A percentile compares a stretch with the other conserved stretches of the same genome.
Conservation (phyloP, 1,140 invertebrate genomes). For the Drosophila nannoptera region DNA sequence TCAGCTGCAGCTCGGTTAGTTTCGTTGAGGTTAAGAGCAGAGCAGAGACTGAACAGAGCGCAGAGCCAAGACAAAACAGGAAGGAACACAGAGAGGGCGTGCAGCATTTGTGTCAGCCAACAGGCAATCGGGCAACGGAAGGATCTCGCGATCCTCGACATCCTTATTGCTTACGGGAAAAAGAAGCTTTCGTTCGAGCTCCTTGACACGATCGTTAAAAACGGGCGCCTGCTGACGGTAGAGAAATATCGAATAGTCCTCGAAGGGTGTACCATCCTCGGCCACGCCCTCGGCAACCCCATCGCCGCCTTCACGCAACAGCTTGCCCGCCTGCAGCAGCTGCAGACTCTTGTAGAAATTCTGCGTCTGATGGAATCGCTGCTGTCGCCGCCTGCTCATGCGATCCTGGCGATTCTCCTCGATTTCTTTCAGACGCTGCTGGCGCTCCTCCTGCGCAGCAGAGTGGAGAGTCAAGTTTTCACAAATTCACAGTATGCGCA, state of each 20-base stretch:
- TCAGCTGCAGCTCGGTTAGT: conserved; percentile 16
- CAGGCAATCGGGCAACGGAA: conserved; percentile 33
- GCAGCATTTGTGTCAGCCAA: conserved; percentile 13
- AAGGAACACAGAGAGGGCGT: background rate
- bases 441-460: conserved; percentile 82
- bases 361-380: conserved; percentile 84
- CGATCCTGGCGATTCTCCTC: conserved; percentile 84
- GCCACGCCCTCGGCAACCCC: conserved; percentile 72
- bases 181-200: conserved; percentile 87
- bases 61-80: conserved; percentile 11
- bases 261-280: conserved; percentile 81
- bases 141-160: background rate
- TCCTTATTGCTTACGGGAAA: conserved; percentile 84
- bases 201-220: conserved; percentile 88
- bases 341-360: conserved; percentile 89
- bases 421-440: conserved; percentile 84
- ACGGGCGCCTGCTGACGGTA: conserved; percentile 87
- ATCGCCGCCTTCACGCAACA: conserved; percentile 79
- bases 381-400: conserved; percentile 83
- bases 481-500: conserved; percentile 36
- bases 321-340: conserved; percentile 85
- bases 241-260: conserved; percentile 87
- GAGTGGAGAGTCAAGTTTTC: conserved; percentile 45
- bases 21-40: conserved; percentile 3
- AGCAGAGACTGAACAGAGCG: conserved; percentile 1